Evolutionary conservation across 2,797 vertebrate species (phyloP), one percentile per base, ranked within the genome.

Genomic region (Crocodylus rhombifer): DNA sequence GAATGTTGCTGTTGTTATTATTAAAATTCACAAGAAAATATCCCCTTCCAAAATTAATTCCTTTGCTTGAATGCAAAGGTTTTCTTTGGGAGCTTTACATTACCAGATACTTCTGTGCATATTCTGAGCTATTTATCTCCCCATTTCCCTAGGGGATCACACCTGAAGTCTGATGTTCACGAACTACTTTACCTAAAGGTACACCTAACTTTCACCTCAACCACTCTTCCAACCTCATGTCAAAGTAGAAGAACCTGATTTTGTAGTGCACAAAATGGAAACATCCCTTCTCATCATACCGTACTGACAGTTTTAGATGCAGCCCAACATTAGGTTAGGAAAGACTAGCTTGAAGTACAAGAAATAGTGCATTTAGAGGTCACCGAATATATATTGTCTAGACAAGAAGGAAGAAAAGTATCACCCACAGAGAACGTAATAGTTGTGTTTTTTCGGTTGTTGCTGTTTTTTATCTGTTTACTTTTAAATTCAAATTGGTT

Each of bases 51-150:
- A 95, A 94, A 92, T 93, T 75, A 90, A 77, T 93, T 95, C 16
- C 89, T 95, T 89, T 93, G 89, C 84, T 76, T 91, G 82, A 95
- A 5, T 78, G 26, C n/a, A 88, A 88, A 65, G 86, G 71, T 93
- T 93, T 93, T 69, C 82, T 96, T 87, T 91, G 92, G 77, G 87
- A 95, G 3, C 5, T 85, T 62, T 87, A 57, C 56, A n/a, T 87
- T 89, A 92, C 88, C 94, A 60, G 65, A 87, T 90, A 78, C 28
- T 14, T 62, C 55, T 23, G 63, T 87, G 36, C 83, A 57, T 83
- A 13, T 94, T 88, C 80, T 61, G 33, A 86, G 81, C 30, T 81
- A 78, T 91, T 61, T 81, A 92, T 88, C 90, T 88, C 33, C 6
- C 17, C 30, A 1, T 82, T 4, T 89, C 79, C 42, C 82, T 55